Base-by-base conservation (phyloP, 2,113 vertebrate genomes). In the rabbit (Oryctolagus cuniculus) region DNA sequence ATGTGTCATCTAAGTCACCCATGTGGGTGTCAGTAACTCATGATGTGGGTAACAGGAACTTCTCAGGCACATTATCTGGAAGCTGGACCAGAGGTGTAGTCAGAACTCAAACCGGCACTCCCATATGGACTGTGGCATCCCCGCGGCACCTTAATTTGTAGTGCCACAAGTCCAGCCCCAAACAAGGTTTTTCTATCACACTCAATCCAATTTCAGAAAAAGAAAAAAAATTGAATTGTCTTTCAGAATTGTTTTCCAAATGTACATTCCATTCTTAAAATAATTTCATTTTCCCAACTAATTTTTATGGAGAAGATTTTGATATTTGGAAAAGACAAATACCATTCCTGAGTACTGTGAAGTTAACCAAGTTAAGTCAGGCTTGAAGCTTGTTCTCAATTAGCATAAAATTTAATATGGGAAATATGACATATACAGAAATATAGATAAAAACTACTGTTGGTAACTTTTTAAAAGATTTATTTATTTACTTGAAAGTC, bases 171-270 rank as follows among this genome's bases (percentile, higher is more conserved):
- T 58, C 55, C 55, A 58, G 55, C 19, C 55, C 55, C 55, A 81
- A 73, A 21, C 21, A 83, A 63, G 63, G 53, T 19, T 92, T 86
- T 89, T 84, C 44, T 29, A 89, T 49, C 15, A 79, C 36, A 38
- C 55, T 34, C 38, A 38, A 64, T 83, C 27, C 27, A 84, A 38
- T 38, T 78, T 66, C n/a, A 72, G 55, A 72, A 55, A 88, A 77
- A 25, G 1, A 29, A 53, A 77, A 83, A 66, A 31, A 25, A 12
- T 10, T 11, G 2, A 89, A 79, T 31, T 84, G 36, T 16, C 51
- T 83, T 88, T 89, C 44, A 88, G 63, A 88, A 70, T 53, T 75
- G 22, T 70, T 88, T 83, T 79, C 44, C 36, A 36, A 85, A 34
- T 31, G 10, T 24, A 61, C 22, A 78, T 55, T 22, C 83, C 4